Evolutionary conservation across 2,797 vertebrate genomes (phyloP), one percentile per base, ranked within the genome.

Genomic region (Pseudocheirus occidentalis): DNA sequence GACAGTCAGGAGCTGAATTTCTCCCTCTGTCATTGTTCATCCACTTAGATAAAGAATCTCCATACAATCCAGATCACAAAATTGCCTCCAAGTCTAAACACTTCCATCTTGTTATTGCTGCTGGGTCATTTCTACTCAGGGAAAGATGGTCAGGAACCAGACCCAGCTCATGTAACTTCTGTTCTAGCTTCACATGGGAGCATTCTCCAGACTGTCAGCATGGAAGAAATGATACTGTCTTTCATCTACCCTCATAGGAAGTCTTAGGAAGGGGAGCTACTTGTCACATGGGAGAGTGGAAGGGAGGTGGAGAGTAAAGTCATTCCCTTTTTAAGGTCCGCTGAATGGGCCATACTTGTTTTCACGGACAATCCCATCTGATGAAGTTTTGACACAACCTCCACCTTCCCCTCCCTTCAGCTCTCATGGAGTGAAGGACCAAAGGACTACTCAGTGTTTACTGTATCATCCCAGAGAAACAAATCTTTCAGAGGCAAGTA

Each of bases 291-390:
- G 73, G 21, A 87, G 9, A 87, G 40, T 4, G 24, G 40, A 27
- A 87, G 40, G 73, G 40, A 24, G 40, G 73, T 40, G 46, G 40
- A 81, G 73, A 40, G 40, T 27, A 46, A 31, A 81, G 73, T 24
- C 40, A 46, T 21, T 81, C 73, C 40, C 21, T 46, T 81, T 81
- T 27, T 27, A 81, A 81, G n/a, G 95, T 97, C 97, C 96, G 58
- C 46, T 92, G 21, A 24, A 2, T 11, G 10, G 24, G 73, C 9
- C 40, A 87, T 3, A 10, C 18, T 34, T 73, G 34, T 40, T 73
- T 21, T 73, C 34, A 73, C 40, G 16, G 62, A 73, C 34, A 7
- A 40, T 73, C n/a, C 66, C 40, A 5, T 24, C 66, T 46, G n/a
- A 81, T 24, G n/a, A 46, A 81, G n/a, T n/a, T 81, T 46, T 81